Conservation (phyloP, 2,113 vertebrate genomes). For the Campylomormyrus numenius region DNA sequence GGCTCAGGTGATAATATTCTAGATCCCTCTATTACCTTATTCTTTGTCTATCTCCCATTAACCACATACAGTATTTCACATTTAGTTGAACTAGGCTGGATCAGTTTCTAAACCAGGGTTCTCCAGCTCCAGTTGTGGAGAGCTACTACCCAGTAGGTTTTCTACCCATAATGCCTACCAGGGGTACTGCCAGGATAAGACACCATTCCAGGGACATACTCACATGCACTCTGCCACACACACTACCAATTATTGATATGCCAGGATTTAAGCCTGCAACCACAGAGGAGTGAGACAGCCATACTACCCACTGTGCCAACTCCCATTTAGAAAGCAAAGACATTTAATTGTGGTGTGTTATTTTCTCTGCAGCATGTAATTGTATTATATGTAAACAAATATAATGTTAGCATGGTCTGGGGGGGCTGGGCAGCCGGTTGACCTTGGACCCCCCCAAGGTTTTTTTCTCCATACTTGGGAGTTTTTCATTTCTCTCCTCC, state of each 20-base stretch:
- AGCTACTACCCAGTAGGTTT: background rate
- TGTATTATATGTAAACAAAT: background rate
- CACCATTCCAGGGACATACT: background rate
- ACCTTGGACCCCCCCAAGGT: background rate
- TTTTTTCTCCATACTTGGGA: background rate
- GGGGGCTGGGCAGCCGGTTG: background rate
- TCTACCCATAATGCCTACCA: background rate
- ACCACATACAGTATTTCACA: background rate
- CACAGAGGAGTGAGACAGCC: background rate
- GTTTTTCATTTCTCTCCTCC: background rate
- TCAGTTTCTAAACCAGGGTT: background rate
- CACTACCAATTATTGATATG: background rate
- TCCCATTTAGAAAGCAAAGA: background rate
- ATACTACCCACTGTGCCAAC: background rate
- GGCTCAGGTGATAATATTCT: background rate
- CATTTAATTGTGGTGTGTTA: background rate
- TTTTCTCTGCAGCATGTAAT: background rate
- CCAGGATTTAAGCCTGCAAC: background rate
- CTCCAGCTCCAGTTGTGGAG: background rate
- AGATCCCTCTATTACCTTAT: background rate
- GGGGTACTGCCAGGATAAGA: background rate
- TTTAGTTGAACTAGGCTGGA: background rate
- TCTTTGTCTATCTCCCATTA: constrained; percentile 6
- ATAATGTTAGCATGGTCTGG: too few relatives aligned
- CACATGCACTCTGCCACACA: background rate